These are phyloP conservation scores for Monochamus alternatus DNA, from an alignment of 2,888 invertebrate species.

Conservation along the genomic window DNA sequence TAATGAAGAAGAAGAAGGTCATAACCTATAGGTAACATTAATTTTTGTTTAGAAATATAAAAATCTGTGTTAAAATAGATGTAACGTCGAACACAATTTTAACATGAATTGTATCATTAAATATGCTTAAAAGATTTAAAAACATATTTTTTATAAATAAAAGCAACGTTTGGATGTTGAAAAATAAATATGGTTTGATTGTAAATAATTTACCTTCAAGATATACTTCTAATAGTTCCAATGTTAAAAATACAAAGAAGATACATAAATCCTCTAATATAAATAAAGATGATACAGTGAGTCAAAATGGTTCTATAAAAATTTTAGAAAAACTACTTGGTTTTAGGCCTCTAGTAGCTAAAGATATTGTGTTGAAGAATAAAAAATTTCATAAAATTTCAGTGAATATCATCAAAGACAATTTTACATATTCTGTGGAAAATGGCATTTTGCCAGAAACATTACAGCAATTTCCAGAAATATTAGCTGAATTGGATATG, in stretches of 20 bases:
- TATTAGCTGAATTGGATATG: constrained; percentile 58
- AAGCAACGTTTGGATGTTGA: neutral
- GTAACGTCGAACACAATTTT: too few relatives aligned
- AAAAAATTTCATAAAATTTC: constrained; percentile 51
- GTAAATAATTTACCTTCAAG: neutral
- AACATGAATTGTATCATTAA: too few relatives aligned
- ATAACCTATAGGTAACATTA: too few relatives aligned
- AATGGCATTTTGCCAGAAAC: constrained; percentile 56
- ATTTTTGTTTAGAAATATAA: too few relatives aligned
- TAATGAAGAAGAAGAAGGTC: too few relatives aligned
- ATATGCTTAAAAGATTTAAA: too few relatives aligned
- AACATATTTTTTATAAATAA: too few relatives aligned
- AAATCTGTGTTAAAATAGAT: too few relatives aligned
- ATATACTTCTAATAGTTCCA: neutral
- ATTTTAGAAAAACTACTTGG: constrained; percentile 51
- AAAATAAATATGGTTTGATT: neutral
- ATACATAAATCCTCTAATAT: neutral
- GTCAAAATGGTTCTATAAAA: constrained; percentile 45
- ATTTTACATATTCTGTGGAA: constrained; percentile 56
- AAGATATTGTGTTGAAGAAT: constrained; percentile 53
- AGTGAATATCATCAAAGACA: constrained; percentile 52
- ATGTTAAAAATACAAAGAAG: neutral
- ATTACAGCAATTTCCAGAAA: constrained; percentile 59
- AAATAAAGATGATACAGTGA: neutral
- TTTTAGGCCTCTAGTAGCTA: constrained; percentile 47